Conservation (phyloP, 2,797 vertebrate species). For the Gobionotothen gibberifrons region DNA sequence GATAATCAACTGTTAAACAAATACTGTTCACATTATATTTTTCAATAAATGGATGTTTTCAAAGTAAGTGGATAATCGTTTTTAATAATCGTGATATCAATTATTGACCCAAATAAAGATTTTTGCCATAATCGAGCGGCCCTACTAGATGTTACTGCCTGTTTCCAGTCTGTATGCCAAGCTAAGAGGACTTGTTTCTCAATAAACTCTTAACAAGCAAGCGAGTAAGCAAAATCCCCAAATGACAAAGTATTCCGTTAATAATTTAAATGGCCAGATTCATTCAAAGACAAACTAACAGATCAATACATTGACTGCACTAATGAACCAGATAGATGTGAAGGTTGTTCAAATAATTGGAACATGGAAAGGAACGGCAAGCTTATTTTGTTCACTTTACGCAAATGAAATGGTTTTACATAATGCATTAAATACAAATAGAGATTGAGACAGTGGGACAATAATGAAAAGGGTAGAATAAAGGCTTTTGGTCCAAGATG, state of each 20-base stretch:
- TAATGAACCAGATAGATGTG: slow-evolving; percentile 1
- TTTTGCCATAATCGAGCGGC: too few relatives aligned
- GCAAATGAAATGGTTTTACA: slow-evolving; percentile 3
- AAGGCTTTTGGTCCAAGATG: slow-evolving; percentile 4
- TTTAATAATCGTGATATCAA: too few relatives aligned
- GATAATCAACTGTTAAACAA: too few relatives aligned
- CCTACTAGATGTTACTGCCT: too few relatives aligned
- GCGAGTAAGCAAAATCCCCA: not conserved
- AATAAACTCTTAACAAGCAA: not conserved
- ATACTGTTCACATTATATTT: too few relatives aligned
- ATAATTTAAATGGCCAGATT: not conserved
- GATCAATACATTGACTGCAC: not conserved
- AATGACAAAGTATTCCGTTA: not conserved
- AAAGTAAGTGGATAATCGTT: too few relatives aligned
- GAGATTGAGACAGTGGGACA: not conserved
- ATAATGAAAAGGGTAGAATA: not conserved
- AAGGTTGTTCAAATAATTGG: not conserved
- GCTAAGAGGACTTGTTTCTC: not conserved
- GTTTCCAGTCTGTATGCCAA: not conserved
- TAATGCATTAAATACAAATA: not conserved
- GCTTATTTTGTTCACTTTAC: not conserved
- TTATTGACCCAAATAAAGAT: too few relatives aligned
- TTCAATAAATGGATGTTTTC: too few relatives aligned
- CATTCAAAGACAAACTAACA: not conserved
- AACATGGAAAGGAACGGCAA: not conserved